Evolutionary conservation across 2,797 vertebrate species (phyloP), one percentile per base, ranked within the genome.

Genomic region (Podarcis siculus): DNA sequence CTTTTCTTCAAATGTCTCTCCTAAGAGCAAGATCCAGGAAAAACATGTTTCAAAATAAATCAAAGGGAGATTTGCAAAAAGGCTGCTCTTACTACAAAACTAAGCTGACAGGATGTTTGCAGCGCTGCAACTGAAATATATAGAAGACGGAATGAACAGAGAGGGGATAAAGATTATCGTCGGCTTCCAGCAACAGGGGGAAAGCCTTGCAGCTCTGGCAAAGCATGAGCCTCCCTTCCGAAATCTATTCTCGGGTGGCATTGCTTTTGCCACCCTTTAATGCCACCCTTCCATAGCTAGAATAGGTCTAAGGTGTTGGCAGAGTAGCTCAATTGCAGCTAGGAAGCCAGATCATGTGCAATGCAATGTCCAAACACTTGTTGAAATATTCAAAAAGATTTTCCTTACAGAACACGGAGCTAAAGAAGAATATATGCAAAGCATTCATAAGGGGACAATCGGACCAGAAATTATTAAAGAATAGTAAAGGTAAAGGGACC

Each of bases 1-100:
- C 39, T 61, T 37, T 71, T 78, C 85, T 91, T 86, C 64, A 92
- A 89, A 88, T 89, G 86, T 83, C 84, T 89, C 19, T n/a, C 8
- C 58, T 89, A 49, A 79, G 88, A 88, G 37, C 7, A 89, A 91
- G 86, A 42, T 86, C 35, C 13, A 85, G 86, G 83, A 21, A 83
- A 87, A 90, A 78, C 49, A 39, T 39, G 72, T 37, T 61, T 76
- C 23, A 42, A 77, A 61, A 78, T 85, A 85, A 69, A 87, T 85
- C 86, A 80, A 82, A 39, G 10, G 37, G 1, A 85, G 71, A 49
- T 15, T 55, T 86, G 35, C 37, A 82, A 85, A n/a, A 64, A 86
- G 9, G 2, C 9, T 83, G 6, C 85, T 83, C n/a, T 88, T 89
- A n/a, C 8, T 64, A 17, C 2, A 3, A 7, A 86, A 2, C 66